Conservation (phyloP, 2,113 vertebrate species). For the Notothenia rossii region DNA sequence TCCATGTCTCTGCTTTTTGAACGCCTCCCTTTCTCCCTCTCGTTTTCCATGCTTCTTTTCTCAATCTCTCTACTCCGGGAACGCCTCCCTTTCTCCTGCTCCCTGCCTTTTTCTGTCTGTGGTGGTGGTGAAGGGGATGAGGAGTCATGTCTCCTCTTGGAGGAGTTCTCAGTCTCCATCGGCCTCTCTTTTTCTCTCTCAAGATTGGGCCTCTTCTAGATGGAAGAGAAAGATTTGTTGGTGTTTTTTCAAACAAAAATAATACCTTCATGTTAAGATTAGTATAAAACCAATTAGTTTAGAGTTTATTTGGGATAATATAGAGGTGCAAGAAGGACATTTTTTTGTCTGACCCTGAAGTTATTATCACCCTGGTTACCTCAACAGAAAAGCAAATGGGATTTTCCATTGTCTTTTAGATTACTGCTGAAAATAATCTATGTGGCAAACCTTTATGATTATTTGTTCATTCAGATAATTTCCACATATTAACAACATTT, state of each 20-base stretch:
- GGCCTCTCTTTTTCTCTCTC: constrained; percentile 52
- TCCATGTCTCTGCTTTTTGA: constrained; percentile 24
- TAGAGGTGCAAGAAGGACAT: too few relatives aligned
- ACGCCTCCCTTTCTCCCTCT: neutral
- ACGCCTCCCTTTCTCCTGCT: constrained; percentile 29
- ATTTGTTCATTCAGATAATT: too few relatives aligned
- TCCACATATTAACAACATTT: too few relatives aligned
- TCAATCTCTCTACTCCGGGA: constrained; percentile 37
- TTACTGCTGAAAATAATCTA: too few relatives aligned
- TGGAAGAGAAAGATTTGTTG: neutral
- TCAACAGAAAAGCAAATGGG: too few relatives aligned
- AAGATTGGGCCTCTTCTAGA: constrained; percentile 64
- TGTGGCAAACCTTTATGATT: too few relatives aligned
- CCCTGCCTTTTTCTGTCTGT: constrained; percentile 35
- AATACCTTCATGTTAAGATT: neutral
- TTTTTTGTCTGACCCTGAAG: too few relatives aligned
- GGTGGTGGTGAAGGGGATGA: constrained; percentile 60
- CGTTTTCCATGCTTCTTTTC: constrained; percentile 19
- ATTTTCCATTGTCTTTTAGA: too few relatives aligned
- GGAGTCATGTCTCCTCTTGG: constrained; percentile 67
- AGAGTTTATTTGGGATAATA: neutral
- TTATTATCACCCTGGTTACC: too few relatives aligned
- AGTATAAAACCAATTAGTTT: neutral
- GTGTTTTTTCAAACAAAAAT: neutral
- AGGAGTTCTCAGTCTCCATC: constrained; percentile 28